phyloP scores from a whole-genome alignment of 2,888 invertebrate genomes.

The Rotaria macrura region DNA sequence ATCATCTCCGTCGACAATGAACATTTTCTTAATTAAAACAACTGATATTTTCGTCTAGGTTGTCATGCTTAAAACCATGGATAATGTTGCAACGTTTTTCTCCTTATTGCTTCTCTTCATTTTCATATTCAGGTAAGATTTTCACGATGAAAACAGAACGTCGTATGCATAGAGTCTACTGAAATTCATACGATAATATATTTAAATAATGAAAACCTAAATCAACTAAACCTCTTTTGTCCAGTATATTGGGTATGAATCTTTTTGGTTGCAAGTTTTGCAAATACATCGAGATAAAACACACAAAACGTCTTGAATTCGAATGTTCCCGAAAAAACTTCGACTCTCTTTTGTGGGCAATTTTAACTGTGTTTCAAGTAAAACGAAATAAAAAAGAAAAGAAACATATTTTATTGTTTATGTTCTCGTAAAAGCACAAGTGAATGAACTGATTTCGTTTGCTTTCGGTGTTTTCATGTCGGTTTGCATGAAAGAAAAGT shows the following conservation, averaged over 20 bases:
- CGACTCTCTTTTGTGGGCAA: slow-evolving; percentile 54
- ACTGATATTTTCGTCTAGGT: background rate
- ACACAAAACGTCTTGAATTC: slow-evolving; percentile 45
- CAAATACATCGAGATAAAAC: slow-evolving; percentile 58
- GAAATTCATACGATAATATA: too few species aligned
- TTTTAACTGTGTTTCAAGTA: slow-evolving; percentile 55
- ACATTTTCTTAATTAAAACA: background rate
- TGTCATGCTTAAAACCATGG: slow-evolving; percentile 75
- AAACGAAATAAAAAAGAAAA: too few species aligned
- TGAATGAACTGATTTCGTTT: too few species aligned
- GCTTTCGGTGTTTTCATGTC: background rate
- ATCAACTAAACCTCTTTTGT: slow-evolving; percentile 36
- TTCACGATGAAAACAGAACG: background rate
- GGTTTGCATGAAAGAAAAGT: too few species aligned
- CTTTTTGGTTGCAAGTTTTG: slow-evolving; percentile 99
- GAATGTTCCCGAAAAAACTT: slow-evolving; percentile 54
- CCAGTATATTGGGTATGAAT: slow-evolving; percentile 99
- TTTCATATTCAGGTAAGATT: slow-evolving; percentile 95
- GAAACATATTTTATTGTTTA: background rate
- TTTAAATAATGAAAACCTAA: background rate
- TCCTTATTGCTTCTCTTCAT: slow-evolving; percentile 94
- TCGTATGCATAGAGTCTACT: too few species aligned
- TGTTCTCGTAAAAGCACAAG: too few species aligned
- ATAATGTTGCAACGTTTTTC: slow-evolving; percentile 98
- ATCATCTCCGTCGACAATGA: too few species aligned